Evolutionary conservation across 2,888 invertebrate genomes (phyloP), one percentile per base, ranked within the genome.

Genomic region (Drosophila colorata): DNA sequence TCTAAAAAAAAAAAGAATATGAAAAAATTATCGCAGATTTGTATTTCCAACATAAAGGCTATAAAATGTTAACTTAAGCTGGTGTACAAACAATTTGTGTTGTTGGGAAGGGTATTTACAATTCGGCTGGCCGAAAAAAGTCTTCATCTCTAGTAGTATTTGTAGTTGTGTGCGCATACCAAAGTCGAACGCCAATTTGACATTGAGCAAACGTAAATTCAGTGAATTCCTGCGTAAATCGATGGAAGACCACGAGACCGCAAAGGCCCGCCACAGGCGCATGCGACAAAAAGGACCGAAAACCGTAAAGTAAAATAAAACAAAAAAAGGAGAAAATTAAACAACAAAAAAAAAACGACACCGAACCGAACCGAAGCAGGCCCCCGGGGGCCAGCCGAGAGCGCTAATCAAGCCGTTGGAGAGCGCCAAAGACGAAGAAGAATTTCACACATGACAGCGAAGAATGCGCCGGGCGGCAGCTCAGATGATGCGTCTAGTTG

Each of bases 391-490:
- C 5, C 37, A 5, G 47, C 4, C 73, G 60, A 52, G n/a, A 18
- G 44, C 35, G 18, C 64, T 72, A 56, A 59, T 65, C 51, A 56
- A 60, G 73, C 33, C 33, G 53, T 40, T 49, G 53, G 13, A 38
- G 37, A 48, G 46, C 37, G 53, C 48, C 64, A 20, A 38, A 59
- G 35, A 44, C 48, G 41, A 28, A 52, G 40, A 48, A 69, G 78
- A 83, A 88, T 89, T 89, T 87, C 88, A 73, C 88, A 83, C 88
- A 76, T 87, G 87, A 75, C 88, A 86, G 68, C 49, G 65, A 75
- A 75, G 76, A 79, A 86, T 88, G 69, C 46, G 74, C 46, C 71
- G 56, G 49, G 47, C 48, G 63, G 46, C 40, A 33, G 65, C 11
- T 49, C 38, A 9, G 38, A 49, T 41, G 46, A 33, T 18, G 40